phyloP scores from a whole-genome alignment of 2,113 vertebrate species.

The Motacilla tschutschensis region DNA sequence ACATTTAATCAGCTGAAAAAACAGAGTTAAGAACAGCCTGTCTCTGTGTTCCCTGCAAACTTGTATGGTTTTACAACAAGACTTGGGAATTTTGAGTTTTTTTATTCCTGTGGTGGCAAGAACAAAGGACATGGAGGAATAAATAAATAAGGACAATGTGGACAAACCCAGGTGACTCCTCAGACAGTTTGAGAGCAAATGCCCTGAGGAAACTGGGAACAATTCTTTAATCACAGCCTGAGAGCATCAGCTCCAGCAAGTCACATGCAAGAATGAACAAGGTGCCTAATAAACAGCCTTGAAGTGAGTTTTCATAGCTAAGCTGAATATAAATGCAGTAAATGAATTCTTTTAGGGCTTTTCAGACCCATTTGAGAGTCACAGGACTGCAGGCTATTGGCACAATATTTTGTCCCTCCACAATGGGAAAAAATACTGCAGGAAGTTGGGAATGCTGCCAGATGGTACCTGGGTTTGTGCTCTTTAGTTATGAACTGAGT shows the following conservation, averaged over 20 bases:
- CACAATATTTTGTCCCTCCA: neutral
- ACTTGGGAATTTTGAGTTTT: neutral
- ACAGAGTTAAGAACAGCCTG: neutral
- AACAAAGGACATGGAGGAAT: no score
- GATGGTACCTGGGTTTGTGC: neutral
- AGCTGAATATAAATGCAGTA: neutral
- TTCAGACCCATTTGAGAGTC: neutral
- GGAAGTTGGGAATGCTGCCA: neutral
- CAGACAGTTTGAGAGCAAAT: neutral
- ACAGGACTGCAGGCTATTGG: neutral
- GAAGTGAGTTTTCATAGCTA: neutral
- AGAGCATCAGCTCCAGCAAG: neutral
- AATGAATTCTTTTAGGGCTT: neutral
- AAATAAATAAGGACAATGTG: neutral
- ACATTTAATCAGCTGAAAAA: neutral
- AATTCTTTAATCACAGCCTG: neutral
- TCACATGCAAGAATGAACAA: neutral
- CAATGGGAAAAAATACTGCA: neutral
- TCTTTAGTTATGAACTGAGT: neutral
- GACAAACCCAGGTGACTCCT: neutral
- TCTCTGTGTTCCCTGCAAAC: neutral
- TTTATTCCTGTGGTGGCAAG: neutral
- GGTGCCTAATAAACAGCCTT: neutral
- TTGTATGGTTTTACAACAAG: neutral
- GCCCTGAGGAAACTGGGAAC: neutral